Evolutionary conservation across 1,140 invertebrate species (phyloP).

Genomic region (Anoplolepis gracilipes): DNA sequence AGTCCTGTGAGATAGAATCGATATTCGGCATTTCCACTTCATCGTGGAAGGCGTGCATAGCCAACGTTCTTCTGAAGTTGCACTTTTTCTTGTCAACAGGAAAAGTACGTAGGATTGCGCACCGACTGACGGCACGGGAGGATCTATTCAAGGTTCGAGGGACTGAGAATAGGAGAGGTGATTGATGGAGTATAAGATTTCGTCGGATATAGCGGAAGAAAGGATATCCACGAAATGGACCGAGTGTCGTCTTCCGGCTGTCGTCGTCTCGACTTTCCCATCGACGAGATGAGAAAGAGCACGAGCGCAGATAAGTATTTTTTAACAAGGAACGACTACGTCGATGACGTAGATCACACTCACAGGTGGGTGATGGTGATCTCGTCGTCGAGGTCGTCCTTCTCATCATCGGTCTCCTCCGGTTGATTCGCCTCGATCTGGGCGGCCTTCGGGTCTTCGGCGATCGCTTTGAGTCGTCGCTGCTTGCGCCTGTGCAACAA

Average conservation of each 20-base stretch:
- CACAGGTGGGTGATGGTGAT: slow-evolving; percentile 94
- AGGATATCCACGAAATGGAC: not conserved
- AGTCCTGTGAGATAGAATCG: not conserved
- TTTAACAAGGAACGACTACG: slow-evolving; percentile 12
- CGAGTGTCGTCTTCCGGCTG: slow-evolving; percentile 5
- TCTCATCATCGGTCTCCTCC: slow-evolving; percentile 93
- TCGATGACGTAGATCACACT: slow-evolving; percentile 62
- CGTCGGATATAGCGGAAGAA: not conserved
- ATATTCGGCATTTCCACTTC: slow-evolving; percentile 20
- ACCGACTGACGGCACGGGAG: not conserved
- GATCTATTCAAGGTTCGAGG: not conserved
- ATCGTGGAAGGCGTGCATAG: not conserved
- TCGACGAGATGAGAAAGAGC: slow-evolving; percentile 35
- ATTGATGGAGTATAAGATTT: not conserved
- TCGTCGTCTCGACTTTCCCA: slow-evolving; percentile 20
- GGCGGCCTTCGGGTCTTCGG: slow-evolving; percentile 89
- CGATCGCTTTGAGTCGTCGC: slow-evolving; percentile 87
- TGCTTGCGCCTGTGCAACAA: slow-evolving; percentile 92
- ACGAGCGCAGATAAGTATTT: not conserved
- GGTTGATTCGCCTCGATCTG: slow-evolving; percentile 86
- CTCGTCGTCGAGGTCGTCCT: slow-evolving; percentile 94
- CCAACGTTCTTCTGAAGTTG: not conserved
- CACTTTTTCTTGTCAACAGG: not conserved
- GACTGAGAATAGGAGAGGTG: not conserved
- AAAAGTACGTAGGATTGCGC: not conserved